Percentiles rank a stretch among this genome's conserved stretches.
Evolutionary conservation across 2,797 vertebrate species (phyloP).

Genomic region (Chaunax sp.): DNA sequence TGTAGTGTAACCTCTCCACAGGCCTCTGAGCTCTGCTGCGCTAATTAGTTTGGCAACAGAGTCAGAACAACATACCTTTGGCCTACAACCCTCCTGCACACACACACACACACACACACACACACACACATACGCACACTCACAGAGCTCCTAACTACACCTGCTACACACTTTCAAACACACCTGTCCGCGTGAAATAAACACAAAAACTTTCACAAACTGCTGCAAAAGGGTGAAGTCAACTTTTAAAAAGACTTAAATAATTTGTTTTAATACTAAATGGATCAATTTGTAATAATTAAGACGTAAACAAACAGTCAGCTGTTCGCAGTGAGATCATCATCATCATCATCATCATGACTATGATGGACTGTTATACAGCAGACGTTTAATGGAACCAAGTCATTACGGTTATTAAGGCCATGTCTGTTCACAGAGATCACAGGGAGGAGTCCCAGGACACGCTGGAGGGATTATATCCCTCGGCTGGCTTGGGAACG

Average conservation of each 20-base stretch:
- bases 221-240: not conserved
- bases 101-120: conserved; percentile 1
- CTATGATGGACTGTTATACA: no score
- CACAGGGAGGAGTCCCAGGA: no score
- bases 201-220: not conserved
- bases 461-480: no score
- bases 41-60: conserved; percentile 72
- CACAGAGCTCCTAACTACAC: not conserved
- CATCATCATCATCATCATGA: no score
- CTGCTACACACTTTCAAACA: not conserved
- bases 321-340: no score
- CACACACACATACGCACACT: conserved; percentile 12
- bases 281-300: not conserved
- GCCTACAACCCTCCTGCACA: conserved; percentile 41
- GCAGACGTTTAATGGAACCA: no score
- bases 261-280: not conserved
- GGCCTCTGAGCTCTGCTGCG: conserved; percentile 55
- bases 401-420: no score
- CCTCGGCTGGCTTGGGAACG: no score
- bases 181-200: not conserved
- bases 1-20: conserved; percentile 59
- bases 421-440: no score
- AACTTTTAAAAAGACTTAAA: not conserved
- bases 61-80: conserved; percentile 72
- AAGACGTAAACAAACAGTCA: not conserved